A percentile compares a stretch with the other conserved stretches of the same genome.
Conservation (phyloP, 2,888 invertebrate genomes). For the Sarcophaga variegata region DNA sequence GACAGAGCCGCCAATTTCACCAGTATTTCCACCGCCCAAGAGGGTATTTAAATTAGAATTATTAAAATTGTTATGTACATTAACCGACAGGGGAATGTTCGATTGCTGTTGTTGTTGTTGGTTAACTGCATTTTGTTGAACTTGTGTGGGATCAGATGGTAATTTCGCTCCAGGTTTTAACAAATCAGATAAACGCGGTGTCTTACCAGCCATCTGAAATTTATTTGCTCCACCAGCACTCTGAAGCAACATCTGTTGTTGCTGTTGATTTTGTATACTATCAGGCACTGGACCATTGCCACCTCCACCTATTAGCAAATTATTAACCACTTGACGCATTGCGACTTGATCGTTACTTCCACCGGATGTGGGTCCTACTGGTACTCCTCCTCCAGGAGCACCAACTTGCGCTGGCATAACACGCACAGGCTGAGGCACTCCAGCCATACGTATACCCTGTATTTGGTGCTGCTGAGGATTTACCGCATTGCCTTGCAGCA, state of each 20-base stretch:
- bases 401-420: conserved; percentile 74
- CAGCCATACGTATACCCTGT: conserved; percentile 80
- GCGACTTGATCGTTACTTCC: conserved; percentile 70
- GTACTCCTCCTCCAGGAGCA: conserved; percentile 70
- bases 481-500: conserved; percentile 74
- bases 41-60: conserved; percentile 76
- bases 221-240: conserved; percentile 67
- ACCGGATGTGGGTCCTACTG: conserved; percentile 74
- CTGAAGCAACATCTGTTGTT: conserved; percentile 75
- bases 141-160: conserved; percentile 69
- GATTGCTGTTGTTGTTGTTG: conserved; percentile 75
- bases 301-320: conserved; percentile 62
- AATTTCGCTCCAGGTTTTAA: conserved; percentile 70
- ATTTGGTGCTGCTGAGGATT: conserved; percentile 75
- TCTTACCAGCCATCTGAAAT: conserved; percentile 70
- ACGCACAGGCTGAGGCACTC: conserved; percentile 76
- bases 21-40: conserved; percentile 62
- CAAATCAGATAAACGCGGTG: conserved; percentile 63
- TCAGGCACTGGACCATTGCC: conserved; percentile 67
- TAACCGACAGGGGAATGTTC: conserved; percentile 82
- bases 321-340: conserved; percentile 65
- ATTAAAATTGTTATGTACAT: conserved; percentile 78
- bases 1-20: conserved; percentile 70
- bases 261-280: conserved; percentile 71
- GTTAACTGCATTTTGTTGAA: conserved; percentile 70